Evolutionary conservation across 1,140 invertebrate genomes (phyloP), one percentile per base, ranked within the genome.

Genomic region (Aphelenchoides besseyi): DNA sequence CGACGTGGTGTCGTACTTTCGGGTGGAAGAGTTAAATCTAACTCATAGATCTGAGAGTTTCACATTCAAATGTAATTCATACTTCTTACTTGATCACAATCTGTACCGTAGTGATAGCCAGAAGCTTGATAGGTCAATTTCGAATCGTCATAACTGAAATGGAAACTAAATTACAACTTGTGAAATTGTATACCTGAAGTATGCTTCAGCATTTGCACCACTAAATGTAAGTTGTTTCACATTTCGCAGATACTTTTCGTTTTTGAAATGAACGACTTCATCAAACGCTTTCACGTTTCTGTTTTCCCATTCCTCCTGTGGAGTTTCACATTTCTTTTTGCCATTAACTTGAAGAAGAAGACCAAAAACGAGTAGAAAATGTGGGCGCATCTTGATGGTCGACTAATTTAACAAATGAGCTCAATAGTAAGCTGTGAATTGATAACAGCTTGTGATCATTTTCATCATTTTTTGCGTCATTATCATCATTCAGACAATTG

Each of bases 171-270:
- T 70, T 16, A 70, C 2, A 35, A n/a, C n/a, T n/a, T n/a, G n/a
- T n/a, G n/a, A n/a, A n/a, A n/a, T n/a, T n/a, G n/a, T n/a, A n/a
- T 36, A 61, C 59, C 59, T 73, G 64, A 79, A 79, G 64, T 79
- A 79, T 48, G 68, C 78, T 54, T 79, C 78, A 0, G 78, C 77
- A 70, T 79, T 79, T 70, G 54, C 33, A 28, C 78, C 78, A 12
- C 74, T 73, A 53, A 79, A 79, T 3, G 78, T 79, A 5, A 79
- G 41, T 62, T 79, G 78, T 41, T 71, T 70, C 35, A 79, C 69
- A 71, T 77, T 79, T 32, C 59, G 66, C 9, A 79, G 66, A 54
- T 77, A 70, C 12, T 48, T 74, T 62, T 79, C 77, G 23, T 68
- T 73, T 3, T 72, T 48, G 29, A 74, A 76, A 37, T 73, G 71